These are phyloP conservation scores for Elgaria multicarinata DNA, from an alignment of 2,113 vertebrate species.

Conservation along the genomic window DNA sequence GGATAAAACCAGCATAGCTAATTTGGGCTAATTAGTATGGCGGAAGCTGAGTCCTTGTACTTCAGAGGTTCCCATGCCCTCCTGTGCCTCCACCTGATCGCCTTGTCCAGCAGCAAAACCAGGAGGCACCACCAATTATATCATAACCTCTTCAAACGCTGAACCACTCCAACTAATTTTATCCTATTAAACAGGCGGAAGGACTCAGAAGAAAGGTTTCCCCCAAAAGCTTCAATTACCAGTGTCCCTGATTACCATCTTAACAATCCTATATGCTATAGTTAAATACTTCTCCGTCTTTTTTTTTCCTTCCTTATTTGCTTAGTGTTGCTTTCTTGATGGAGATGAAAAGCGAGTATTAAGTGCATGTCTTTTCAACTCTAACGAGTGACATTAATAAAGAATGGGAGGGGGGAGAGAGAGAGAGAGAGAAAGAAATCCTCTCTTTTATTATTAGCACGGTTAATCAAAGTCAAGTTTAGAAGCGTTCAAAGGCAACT, in stretches of 20 bases:
- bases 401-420: not conserved
- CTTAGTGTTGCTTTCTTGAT: constrained; percentile 78
- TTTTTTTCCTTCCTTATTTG: constrained; percentile 41
- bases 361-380: constrained; percentile 78
- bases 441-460: constrained; percentile 71
- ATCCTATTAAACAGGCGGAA: constrained; percentile 86
- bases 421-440: constrained; percentile 49
- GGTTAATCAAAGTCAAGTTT: constrained; percentile 79
- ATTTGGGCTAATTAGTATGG: constrained; percentile 83
- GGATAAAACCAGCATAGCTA: constrained; percentile 83
- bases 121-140: constrained; percentile 84
- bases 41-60: constrained; percentile 70
- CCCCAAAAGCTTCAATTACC: constrained; percentile 84
- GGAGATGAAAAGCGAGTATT: constrained; percentile 81
- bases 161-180: constrained; percentile 83
- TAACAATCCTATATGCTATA: constrained; percentile 78
- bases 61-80: constrained; percentile 78
- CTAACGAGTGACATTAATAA: constrained; percentile 73
- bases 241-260: constrained; percentile 82
- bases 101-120: constrained; percentile 83
- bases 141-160: constrained; percentile 85
- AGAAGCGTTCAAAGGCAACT: constrained; percentile 66
- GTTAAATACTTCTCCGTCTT: constrained; percentile 76
- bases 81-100: constrained; percentile 80
- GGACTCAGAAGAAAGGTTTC: constrained; percentile 83